A percentile compares a stretch with the other conserved stretches of the same genome.
phyloP scores from a whole-genome alignment of 2,888 invertebrate species.

The Rhagium mordax region DNA sequence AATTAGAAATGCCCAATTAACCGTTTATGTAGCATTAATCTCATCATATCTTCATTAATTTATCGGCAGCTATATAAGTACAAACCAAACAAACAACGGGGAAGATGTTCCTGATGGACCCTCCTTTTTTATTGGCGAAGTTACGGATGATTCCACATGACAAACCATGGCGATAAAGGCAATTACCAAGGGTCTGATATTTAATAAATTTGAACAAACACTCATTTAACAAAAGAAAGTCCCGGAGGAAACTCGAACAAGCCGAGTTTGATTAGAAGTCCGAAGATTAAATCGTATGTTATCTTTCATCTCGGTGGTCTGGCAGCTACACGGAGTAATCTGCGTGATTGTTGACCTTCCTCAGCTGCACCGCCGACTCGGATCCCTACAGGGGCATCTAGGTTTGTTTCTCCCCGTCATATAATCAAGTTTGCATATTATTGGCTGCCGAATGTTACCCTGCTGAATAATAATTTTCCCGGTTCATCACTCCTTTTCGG shows the following conservation, averaged over 20 bases:
- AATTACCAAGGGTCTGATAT: constrained; percentile 34
- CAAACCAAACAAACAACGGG: constrained; percentile 2
- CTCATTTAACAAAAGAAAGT: constrained; percentile 39
- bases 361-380: constrained; percentile 24
- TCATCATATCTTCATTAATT: background rate
- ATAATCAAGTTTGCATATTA: constrained; percentile 43
- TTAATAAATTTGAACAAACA: constrained; percentile 41
- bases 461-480: constrained; percentile 31
- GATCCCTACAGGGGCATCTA: constrained; percentile 29
- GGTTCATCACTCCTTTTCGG: background rate
- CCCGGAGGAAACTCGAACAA: constrained; percentile 34
- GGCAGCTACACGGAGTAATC: constrained; percentile 46
- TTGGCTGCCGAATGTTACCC: constrained; percentile 33
- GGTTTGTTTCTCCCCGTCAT: constrained; percentile 31
- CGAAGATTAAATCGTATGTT: constrained; percentile 46
- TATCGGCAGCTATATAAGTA: background rate
- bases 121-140: constrained; percentile 22
- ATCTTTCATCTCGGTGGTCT: constrained; percentile 45
- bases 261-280: constrained; percentile 41
- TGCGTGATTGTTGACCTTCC: constrained; percentile 46
- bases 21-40: background rate
- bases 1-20: background rate
- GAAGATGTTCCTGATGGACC: background rate
- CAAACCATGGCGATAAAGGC: constrained; percentile 34
- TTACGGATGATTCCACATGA: constrained; percentile 26